A percentile compares a stretch with the other conserved stretches of the same genome.
phyloP scores from a whole-genome alignment of 2,888 invertebrate species.

The Bembecia ichneumoniformis region DNA sequence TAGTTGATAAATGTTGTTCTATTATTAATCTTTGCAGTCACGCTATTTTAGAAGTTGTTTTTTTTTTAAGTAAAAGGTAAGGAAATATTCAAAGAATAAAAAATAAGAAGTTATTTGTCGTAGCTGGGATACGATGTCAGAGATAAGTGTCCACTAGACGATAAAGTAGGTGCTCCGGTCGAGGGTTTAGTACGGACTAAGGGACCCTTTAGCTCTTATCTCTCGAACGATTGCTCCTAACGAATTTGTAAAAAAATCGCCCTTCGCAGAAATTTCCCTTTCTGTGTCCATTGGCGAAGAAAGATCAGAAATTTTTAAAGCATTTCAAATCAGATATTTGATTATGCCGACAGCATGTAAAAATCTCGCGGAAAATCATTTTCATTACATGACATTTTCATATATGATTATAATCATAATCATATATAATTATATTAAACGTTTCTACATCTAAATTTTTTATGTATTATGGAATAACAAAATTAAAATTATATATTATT shows the following conservation, averaged over 20 bases:
- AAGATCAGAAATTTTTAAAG: too few relatives aligned
- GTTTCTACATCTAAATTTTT: too few relatives aligned
- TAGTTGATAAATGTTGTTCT: not conserved
- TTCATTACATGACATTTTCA: too few relatives aligned
- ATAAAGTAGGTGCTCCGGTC: conserved; percentile 4
- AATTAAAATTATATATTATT: too few relatives aligned
- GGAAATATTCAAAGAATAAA: not conserved
- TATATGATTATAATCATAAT: too few relatives aligned
- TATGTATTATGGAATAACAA: too few relatives aligned
- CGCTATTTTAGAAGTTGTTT: not conserved
- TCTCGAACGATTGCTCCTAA: conserved; percentile 4
- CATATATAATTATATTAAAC: too few relatives aligned
- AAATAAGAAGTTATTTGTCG: not conserved
- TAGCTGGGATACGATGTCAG: not conserved
- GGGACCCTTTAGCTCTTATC: conserved; percentile 2
- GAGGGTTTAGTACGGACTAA: conserved; percentile 4
- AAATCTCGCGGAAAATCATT: too few relatives aligned
- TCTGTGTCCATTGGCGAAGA: too few relatives aligned
- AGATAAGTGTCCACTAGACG: conserved; percentile 6
- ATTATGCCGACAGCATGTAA: too few relatives aligned
- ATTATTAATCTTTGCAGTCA: not conserved
- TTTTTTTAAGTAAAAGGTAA: not conserved
- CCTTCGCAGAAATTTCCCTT: not conserved
- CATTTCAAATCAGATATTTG: too few relatives aligned
- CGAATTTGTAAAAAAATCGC: conserved; percentile 6